Conservation (phyloP, 2,797 vertebrate species). For the Chiloscyllium punctatum region DNA sequence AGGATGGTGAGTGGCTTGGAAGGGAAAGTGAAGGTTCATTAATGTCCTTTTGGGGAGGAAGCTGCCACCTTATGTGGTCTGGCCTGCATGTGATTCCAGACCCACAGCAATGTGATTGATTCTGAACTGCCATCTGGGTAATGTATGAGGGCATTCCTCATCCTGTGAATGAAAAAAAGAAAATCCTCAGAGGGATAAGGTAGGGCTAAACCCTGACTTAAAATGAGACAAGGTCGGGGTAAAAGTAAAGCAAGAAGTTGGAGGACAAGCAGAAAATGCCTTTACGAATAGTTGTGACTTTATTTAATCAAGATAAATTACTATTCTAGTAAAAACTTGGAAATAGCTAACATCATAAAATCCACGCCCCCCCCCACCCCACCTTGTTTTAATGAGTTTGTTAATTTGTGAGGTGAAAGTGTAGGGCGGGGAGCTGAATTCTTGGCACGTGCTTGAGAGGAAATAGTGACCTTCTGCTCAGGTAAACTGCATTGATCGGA, state of each 20-base stretch:
- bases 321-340: not conserved
- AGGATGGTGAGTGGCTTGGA: too few relatives aligned
- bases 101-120: too few relatives aligned
- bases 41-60: too few relatives aligned
- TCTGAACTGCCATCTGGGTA: too few relatives aligned
- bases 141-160: too few relatives aligned
- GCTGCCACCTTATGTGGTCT: too few relatives aligned
- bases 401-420: not conserved
- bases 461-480: slow-evolving; percentile 14
- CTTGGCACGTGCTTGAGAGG: not conserved
- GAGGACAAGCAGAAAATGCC: not conserved
- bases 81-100: too few relatives aligned
- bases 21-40: too few relatives aligned
- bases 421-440: not conserved
- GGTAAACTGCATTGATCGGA: slow-evolving; percentile 24
- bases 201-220: not conserved
- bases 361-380: not conserved
- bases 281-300: not conserved
- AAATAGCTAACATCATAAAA: not conserved
- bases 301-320: not conserved
- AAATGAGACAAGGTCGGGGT: not conserved
- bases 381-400: not conserved
- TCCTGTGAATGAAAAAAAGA: too few relatives aligned
- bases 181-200: not conserved
- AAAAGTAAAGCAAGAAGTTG: not conserved